Evolutionary conservation across 1,140 invertebrate species (phyloP).

Genomic region (Drosophila quadrilineata): DNA sequence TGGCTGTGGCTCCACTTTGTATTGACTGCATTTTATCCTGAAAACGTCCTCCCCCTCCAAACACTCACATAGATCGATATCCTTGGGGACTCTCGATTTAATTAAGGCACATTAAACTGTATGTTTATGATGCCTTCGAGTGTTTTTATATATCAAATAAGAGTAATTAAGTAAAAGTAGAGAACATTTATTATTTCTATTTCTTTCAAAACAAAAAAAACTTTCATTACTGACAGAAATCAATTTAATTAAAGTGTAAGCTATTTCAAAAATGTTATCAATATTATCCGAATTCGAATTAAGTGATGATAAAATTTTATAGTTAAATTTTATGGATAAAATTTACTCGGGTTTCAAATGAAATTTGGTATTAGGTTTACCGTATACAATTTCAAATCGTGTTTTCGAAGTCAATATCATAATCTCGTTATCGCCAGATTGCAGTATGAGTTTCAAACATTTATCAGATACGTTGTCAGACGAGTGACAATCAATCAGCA

Average conservation of each 20-base stretch:
- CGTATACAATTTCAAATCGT: background rate
- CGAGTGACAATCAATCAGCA: conserved; percentile 27
- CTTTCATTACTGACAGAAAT: background rate
- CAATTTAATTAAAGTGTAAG: background rate
- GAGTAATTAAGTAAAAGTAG: background rate
- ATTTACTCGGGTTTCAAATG: too few species aligned
- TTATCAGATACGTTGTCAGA: background rate
- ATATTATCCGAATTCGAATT: background rate
- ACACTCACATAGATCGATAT: background rate
- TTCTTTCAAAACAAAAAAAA: background rate
- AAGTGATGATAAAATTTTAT: background rate
- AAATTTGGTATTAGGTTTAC: background rate
- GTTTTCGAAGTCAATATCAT: background rate
- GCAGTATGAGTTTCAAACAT: background rate
- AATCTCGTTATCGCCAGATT: background rate
- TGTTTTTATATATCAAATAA: conserved; percentile 13
- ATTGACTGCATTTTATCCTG: conserved; percentile 62
- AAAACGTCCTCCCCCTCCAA: background rate
- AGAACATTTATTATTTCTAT: too few species aligned
- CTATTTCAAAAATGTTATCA: background rate
- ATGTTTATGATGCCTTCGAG: conserved; percentile 42
- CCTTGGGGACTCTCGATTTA: conserved; percentile 49
- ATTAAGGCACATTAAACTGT: conserved; percentile 60
- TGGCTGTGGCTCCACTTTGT: too few species aligned
- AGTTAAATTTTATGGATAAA: too few species aligned